These are phyloP conservation scores for Netta rufina DNA, from an alignment of 2,797 vertebrate species.

Conservation along the genomic window DNA sequence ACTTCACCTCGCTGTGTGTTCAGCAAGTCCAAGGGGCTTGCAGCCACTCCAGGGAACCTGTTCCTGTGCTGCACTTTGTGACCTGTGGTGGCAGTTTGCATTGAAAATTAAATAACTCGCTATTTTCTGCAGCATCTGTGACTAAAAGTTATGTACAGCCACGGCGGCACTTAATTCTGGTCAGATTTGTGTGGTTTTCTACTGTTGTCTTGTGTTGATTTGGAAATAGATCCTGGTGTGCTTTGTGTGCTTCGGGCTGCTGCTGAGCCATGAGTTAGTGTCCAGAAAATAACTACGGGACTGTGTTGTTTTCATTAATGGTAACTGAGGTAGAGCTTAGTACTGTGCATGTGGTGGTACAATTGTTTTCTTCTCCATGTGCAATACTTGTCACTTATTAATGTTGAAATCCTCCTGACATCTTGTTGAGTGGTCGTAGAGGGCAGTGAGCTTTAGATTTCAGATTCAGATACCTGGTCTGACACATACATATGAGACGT, in stretches of 20 bases:
- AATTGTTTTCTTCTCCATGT: background rate
- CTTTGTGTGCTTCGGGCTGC: background rate
- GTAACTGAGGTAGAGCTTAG: background rate
- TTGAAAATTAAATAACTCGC: background rate
- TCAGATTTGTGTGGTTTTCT: background rate
- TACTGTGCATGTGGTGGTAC: accelerated
- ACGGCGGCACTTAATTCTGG: background rate
- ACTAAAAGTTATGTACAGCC: background rate
- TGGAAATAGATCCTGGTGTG: background rate
- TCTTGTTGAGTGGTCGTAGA: background rate
- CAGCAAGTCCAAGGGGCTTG: background rate
- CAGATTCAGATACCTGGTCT: background rate
- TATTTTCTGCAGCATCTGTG: background rate
- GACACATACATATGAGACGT: background rate
- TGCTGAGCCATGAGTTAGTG: background rate
- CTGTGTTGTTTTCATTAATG: background rate
- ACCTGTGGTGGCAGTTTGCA: background rate
- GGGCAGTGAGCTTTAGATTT: background rate
- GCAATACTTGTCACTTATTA: background rate
- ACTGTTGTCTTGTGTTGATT: background rate
- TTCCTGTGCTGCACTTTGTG: background rate
- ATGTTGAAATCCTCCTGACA: background rate
- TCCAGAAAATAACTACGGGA: background rate
- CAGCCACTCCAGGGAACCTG: background rate
- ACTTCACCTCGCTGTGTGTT: background rate